Base-by-base conservation (phyloP, 1,140 invertebrate genomes). In the Trichonephila clavipes region DNA sequence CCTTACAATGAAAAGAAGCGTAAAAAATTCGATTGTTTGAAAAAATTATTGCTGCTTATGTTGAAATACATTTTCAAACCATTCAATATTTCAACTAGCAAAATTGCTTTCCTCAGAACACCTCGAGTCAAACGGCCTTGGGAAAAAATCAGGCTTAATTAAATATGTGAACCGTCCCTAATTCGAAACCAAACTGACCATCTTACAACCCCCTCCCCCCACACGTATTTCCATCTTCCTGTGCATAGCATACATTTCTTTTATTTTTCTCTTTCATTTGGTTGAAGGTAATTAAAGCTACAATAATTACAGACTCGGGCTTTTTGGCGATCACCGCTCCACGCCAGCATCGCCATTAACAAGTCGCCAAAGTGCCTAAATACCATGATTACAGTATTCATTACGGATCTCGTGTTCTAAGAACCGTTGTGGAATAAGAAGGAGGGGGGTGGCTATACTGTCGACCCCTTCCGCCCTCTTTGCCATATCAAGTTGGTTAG, bases 331-430 rank as follows among this genome's bases (percentile, higher is more conserved):
- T 77, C 58, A 87, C 66, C 83, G 62, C 64, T 34, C 82, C 91
- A 92, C 91, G 91, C 82, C 61, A 92, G 16, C 64, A 61, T 87
- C 66, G 83, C 91, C 86, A 93, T 93, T 93, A 93, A 93, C 92
- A 93, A 93, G 92, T 93, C 92, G 92, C 92, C 92, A 93, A 88
- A 88, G 92, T 86, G 28, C 66, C 92, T 93, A 93, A 93, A 93
- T 93, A 93, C 86, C 92, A 51, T 93, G 77, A 93, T 93, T 93
- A 93, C 72, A 40, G 69, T 66, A 88, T 93, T 93, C 92, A 93
- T 93, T 93, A 93, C 91, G 82, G 81, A 87, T 87, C 64, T 87
- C 64, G 62, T 87, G 91, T 92, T 92, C 91, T 69, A 40, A 77
- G 91, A 92, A 87, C 61, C 58, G 64, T 87, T 64, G 58, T 18